phyloP scores from a whole-genome alignment of 2,797 vertebrate genomes.

The Rhinella marina region DNA sequence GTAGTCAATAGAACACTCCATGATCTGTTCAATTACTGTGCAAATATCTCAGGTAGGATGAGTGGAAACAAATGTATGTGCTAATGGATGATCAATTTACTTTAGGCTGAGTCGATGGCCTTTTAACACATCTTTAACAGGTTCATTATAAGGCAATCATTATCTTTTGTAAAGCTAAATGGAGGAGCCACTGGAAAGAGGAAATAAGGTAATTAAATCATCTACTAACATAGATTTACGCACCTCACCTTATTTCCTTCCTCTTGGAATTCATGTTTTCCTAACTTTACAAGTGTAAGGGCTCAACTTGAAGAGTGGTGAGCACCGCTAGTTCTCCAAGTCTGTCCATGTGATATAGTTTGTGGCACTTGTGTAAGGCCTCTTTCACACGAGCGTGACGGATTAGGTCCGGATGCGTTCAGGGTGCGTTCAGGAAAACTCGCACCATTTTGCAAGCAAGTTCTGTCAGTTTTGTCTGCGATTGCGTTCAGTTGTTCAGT shows the following conservation, averaged over 20 bases:
- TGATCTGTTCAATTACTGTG: constrained; percentile 51
- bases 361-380: background rate
- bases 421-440: too few relatives aligned
- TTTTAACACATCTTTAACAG: constrained; percentile 61
- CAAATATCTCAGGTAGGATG: constrained; percentile 49
- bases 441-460: too few relatives aligned
- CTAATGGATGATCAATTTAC: constrained; percentile 57
- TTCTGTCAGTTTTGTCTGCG: too few relatives aligned
- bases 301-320: background rate
- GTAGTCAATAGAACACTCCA: constrained; percentile 37
- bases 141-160: constrained; percentile 61
- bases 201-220: constrained; percentile 61
- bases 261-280: constrained; percentile 22
- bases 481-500: too few relatives aligned
- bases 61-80: constrained; percentile 53
- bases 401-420: too few relatives aligned
- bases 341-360: background rate
- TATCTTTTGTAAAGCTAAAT: constrained; percentile 58
- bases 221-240: constrained; percentile 56
- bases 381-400: too few relatives aligned
- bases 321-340: background rate
- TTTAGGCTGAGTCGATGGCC: constrained; percentile 44
- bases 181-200: constrained; percentile 45
- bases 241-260: constrained; percentile 58
- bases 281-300: constrained; percentile 45